Evolutionary conservation across 2,113 vertebrate genomes (phyloP).

Genomic region (Triplophysa siluroides): DNA sequence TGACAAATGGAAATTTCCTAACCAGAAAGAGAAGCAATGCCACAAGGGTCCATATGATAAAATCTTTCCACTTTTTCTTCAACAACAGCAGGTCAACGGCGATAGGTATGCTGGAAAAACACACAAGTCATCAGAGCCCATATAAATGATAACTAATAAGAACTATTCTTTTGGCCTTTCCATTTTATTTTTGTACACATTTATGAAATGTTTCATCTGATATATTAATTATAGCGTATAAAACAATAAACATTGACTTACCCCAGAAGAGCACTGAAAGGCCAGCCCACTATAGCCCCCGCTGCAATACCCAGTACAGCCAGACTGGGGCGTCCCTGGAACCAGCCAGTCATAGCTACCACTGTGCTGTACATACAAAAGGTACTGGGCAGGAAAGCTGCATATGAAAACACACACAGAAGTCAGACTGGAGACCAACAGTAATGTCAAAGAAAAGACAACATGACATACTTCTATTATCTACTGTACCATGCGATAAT

Average conservation of each 20-base stretch:
- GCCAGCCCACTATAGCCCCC: slow-evolving; percentile 91
- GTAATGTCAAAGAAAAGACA: background rate
- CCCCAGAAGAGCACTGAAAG: slow-evolving; percentile 92
- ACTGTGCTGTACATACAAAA: slow-evolving; percentile 97
- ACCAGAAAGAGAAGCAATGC: slow-evolving; percentile 90
- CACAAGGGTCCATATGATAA: slow-evolving; percentile 83
- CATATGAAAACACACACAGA: slow-evolving; percentile 14
- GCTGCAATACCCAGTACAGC: slow-evolving; percentile 89
- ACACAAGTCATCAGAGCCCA: background rate
- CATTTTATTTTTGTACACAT: too few species aligned
- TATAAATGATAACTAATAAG: background rate
- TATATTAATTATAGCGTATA: too few species aligned
- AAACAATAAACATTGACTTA: slow-evolving; percentile 59
- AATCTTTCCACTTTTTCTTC: slow-evolving; percentile 87
- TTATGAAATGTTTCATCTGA: too few species aligned
- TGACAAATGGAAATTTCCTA: slow-evolving; percentile 53
- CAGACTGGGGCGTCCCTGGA: slow-evolving; percentile 85
- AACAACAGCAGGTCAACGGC: slow-evolving; percentile 89
- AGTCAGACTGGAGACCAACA: background rate
- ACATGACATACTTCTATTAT: background rate
- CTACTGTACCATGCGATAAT: background rate
- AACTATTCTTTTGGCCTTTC: background rate
- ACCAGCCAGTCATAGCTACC: slow-evolving; percentile 96
- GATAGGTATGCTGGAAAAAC: slow-evolving; percentile 81
- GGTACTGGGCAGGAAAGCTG: slow-evolving; percentile 94